Conservation (phyloP, 2,797 vertebrate species). For the Phoeniculus purpureus region DNA sequence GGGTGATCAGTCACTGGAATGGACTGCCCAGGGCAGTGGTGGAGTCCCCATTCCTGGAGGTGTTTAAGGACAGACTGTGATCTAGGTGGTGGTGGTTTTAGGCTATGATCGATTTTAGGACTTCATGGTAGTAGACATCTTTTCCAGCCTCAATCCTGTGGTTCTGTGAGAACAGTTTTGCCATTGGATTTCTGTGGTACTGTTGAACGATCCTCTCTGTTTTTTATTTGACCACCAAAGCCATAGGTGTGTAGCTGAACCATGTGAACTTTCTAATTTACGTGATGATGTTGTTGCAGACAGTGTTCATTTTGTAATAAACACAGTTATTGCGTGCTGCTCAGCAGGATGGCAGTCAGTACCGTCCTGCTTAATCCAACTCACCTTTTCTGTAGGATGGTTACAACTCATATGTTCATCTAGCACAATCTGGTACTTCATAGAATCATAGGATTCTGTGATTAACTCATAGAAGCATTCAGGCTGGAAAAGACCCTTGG, state of each 20-base stretch:
- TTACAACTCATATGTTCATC: not conserved
- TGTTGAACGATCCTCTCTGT: not conserved
- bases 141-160: too few relatives aligned
- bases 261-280: not conserved
- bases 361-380: not conserved
- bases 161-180: not conserved
- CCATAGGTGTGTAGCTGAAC: not conserved
- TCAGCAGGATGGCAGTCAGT: accelerated
- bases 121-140: too few relatives aligned
- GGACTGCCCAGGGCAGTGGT: too few relatives aligned
- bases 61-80: too few relatives aligned
- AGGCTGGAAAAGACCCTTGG: too few relatives aligned
- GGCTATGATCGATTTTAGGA: too few relatives aligned
- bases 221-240: not conserved
- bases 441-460: too few relatives aligned
- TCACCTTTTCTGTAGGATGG: not conserved
- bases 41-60: too few relatives aligned
- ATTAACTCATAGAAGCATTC: too few relatives aligned
- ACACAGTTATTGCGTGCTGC: not conserved
- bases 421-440: not conserved
- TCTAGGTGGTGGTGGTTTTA: too few relatives aligned
- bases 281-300: not conserved
- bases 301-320: not conserved
- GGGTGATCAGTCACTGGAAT: too few relatives aligned
- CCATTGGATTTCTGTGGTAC: not conserved